These are phyloP conservation scores for Ferrisia virgata DNA, from an alignment of 2,888 invertebrate species.

Conservation along the genomic window DNA sequence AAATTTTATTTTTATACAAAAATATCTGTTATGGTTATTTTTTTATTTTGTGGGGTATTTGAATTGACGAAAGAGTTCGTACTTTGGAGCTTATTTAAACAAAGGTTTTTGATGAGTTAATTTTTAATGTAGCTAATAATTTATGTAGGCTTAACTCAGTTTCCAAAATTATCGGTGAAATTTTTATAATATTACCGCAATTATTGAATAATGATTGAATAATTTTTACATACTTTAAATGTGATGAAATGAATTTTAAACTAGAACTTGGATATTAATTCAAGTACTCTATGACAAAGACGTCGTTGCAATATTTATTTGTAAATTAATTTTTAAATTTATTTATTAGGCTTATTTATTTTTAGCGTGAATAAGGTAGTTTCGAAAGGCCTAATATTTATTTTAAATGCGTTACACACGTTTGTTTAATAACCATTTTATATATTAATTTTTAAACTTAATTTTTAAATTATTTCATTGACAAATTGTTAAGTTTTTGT, in stretches of 20 bases:
- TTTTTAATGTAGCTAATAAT: too few species aligned
- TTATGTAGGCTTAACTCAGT: too few species aligned
- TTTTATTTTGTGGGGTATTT: not conserved
- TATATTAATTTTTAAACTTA: not conserved
- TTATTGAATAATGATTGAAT: too few species aligned
- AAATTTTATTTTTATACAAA: not conserved
- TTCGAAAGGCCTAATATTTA: constrained; percentile 38
- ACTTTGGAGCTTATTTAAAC: not conserved
- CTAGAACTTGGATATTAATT: not conserved
- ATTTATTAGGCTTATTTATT: constrained; percentile 37
- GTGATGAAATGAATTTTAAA: not conserved
- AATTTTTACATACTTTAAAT: too few species aligned
- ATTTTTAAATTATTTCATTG: not conserved
- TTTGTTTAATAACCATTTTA: constrained; percentile 8
- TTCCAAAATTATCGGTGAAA: too few species aligned
- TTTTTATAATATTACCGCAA: too few species aligned
- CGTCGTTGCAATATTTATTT: not conserved
- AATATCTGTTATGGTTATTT: not conserved
- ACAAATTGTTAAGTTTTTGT: not conserved
- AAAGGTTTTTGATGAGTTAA: not conserved
- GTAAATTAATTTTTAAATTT: constrained; percentile 26
- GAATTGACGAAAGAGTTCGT: not conserved
- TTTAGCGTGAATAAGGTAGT: constrained; percentile 27
- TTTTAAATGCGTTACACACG: constrained; percentile 17
- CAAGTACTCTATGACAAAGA: not conserved